A percentile compares a stretch with the other conserved stretches of the same genome.
phyloP scores from a whole-genome alignment of 2,113 vertebrate genomes.

The Anser cygnoides region DNA sequence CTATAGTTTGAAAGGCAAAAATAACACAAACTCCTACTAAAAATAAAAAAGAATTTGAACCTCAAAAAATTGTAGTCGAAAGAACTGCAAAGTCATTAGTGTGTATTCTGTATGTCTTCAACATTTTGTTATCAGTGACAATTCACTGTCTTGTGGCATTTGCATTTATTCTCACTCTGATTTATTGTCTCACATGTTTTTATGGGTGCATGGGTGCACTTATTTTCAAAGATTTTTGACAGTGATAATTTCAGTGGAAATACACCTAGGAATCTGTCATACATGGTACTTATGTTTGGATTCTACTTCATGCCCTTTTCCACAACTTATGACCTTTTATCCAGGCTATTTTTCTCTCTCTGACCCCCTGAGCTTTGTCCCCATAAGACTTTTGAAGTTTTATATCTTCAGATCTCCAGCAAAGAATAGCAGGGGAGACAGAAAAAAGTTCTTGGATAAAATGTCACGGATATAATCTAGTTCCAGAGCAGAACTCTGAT shows the following conservation, averaged over 20 bases:
- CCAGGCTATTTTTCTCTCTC: conserved; percentile 12
- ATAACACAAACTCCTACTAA: not conserved
- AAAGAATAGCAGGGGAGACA: conserved; percentile 40
- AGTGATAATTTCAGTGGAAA: not conserved
- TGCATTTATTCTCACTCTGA: not conserved
- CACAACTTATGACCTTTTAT: conserved; percentile 42
- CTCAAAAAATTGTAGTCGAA: not conserved
- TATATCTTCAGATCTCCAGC: conserved; percentile 37
- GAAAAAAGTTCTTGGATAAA: conserved; percentile 46
- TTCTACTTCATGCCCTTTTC: conserved; percentile 38
- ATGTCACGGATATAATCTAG: conserved; percentile 30
- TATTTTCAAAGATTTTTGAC: not conserved
- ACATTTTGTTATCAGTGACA: not conserved
- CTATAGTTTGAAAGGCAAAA: not conserved
- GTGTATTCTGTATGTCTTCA: not conserved
- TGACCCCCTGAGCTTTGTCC: conserved; percentile 21
- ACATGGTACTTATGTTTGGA: not conserved
- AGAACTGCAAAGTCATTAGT: not conserved
- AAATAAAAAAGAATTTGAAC: not conserved
- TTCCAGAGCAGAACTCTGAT: not conserved
- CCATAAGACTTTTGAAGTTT: conserved; percentile 44
- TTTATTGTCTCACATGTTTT: not conserved
- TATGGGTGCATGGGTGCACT: not conserved
- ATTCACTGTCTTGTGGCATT: not conserved
- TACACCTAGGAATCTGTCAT: not conserved